Evolutionary conservation across 2,113 vertebrate species (phyloP), one percentile per base, ranked within the genome.

Genomic region (Noctilio leporinus): DNA sequence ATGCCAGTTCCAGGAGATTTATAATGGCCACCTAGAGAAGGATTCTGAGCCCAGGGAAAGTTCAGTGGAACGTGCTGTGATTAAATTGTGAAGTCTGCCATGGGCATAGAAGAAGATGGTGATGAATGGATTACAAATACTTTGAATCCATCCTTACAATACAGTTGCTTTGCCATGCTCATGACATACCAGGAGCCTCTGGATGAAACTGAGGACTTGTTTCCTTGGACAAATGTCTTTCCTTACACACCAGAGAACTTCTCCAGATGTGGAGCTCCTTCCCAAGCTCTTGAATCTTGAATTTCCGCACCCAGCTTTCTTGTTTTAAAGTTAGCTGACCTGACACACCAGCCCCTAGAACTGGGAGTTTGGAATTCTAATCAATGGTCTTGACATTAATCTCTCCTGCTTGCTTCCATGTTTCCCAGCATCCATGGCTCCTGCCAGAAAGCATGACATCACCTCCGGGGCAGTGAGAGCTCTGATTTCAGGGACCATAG

Each of bases 381-480:
- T n/a, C 14, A 20, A 4, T 28, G 64, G 10, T 16, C 26, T 86
- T 24, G 15, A 40, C 28, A 40, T 2, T 30, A 53, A 65, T 22
- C 89, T 95, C 33, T 33, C n/a, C 24, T 85, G 40, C 3, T 49
- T 92, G 49, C 0, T 35, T 47, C 19, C 78, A 57, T 95, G 40
- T 82, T 96, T 78, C 33, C 47, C 95, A 99, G 99, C 98, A 45
- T 97, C 98, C 65, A 96, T 99, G 75, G 98, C 98, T 96, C 99
- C 99, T 35, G 97, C 98, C 7, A 98, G 98, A 93, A 98, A 96
- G 93, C 81, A n/a, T 5, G 99, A 99, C 80, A 98, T 99, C 51
- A 96, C 98, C 1, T 85, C 94, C 0, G 98, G 98, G 83, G 98
- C 98, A 43, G 1, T 99, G 78, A 98, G 99, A 96, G 97, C 99